Base-by-base conservation (phyloP, 2,113 vertebrate species). In the Passer montanus region DNA sequence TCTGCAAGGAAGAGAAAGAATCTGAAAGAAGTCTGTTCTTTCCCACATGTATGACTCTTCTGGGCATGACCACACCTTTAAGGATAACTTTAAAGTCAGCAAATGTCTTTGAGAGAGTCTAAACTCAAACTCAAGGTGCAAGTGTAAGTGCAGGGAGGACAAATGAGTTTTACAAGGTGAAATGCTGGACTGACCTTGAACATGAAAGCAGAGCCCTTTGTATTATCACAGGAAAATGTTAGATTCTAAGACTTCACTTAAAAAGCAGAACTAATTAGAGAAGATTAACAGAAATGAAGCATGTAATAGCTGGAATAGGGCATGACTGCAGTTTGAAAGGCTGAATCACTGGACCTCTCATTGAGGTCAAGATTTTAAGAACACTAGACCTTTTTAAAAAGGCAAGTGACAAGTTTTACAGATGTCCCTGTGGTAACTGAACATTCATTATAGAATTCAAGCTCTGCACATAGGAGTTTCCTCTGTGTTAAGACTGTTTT, bases 261-360 rank as follows among this genome's bases (percentile, higher is more conserved):
- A 89, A 81, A 92, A 94, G 90, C 94, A 96, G 97, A 98, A 97
- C 82, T 95, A 97, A 98, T 96, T 94, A 94, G 72, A 93, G 73
- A 78, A 90, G 85, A 95, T 97, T 96, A 95, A 94, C 91, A 69
- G 82, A 95, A 96, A 75, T 83, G 84, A 97, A 79, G 93, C 93
- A 80, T 84, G 60, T 93, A 97, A 96, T 94, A 89, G 49, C 62
- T 90, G 74, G 94, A 96, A 91, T 94, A 89, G 90, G 80, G 91
- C 56, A 94, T 70, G 59, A 93, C 59, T 76, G 39, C 7, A n/a
- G 63, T 83, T 73, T 59, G 66, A 93, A 89, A 94, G 55, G 44
- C 79, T 86, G 85, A 85, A 87, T 77, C 58, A 28, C 49, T 79
- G 87, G 62, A 56, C 64, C 43, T 91, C 35, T 89, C 26, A 43